phyloP scores from a whole-genome alignment of 2,113 vertebrate genomes.

The Pterophyllum scalare region DNA sequence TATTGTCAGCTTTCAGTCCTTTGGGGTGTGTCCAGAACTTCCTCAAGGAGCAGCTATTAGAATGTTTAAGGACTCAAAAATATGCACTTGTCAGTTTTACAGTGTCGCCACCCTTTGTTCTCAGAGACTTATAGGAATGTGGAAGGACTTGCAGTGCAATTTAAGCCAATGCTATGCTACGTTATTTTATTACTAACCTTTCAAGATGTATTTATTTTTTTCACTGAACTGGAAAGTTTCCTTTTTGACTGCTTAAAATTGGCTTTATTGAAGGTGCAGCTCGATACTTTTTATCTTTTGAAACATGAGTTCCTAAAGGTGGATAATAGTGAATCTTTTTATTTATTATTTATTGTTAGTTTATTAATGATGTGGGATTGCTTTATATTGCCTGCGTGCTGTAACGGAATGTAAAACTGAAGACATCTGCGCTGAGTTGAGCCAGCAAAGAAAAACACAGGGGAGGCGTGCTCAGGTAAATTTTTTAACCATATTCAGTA shows the following conservation, averaged over 20 bases:
- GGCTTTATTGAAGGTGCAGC: slow-evolving; percentile 7
- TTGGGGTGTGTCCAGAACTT: background rate
- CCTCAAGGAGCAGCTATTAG: background rate
- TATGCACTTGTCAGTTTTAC: background rate
- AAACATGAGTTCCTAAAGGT: slow-evolving; percentile 30
- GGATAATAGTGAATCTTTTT: background rate
- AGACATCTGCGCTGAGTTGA: slow-evolving; percentile 5
- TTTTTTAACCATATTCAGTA: slow-evolving; percentile 41
- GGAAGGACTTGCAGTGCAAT: background rate
- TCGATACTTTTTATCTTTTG: slow-evolving; percentile 22
- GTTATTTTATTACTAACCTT: background rate
- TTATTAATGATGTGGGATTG: slow-evolving; percentile 58
- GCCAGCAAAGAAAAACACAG: slow-evolving; percentile 36
- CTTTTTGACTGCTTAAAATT: slow-evolving; percentile 23
- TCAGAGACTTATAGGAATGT: background rate
- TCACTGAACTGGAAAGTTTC: slow-evolving; percentile 25
- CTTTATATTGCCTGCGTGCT: slow-evolving; percentile 30
- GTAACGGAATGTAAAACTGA: slow-evolving; percentile 34
- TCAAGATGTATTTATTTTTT: background rate
- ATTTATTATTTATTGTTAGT: background rate
- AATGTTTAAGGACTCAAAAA: background rate
- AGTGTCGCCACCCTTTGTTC: background rate
- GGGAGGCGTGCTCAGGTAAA: slow-evolving; percentile 20
- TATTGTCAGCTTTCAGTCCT: background rate
- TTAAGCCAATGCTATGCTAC: background rate